Base-by-base conservation (phyloP, 2,888 invertebrate genomes). In the Diogma glabrata region DNA sequence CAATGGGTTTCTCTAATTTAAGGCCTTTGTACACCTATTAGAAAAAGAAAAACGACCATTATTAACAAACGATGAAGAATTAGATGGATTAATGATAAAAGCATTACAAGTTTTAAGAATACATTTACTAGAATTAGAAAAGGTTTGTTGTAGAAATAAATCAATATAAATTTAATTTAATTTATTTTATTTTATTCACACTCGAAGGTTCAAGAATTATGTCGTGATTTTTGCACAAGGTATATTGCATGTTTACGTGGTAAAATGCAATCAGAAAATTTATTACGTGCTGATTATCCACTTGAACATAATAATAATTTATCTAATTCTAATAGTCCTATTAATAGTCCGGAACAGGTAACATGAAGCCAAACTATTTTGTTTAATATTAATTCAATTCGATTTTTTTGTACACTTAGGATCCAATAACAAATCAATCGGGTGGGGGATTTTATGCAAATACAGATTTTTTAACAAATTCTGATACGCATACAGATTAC, bases 211-310 rank as follows among this genome's bases (percentile, higher is more conserved):
- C 91, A 92, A 70, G 93, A 94, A 69, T 67, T 94, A 61, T 94
- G 93, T 72, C 87, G 91, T 61, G 93, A 94, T 73, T 94, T 94
- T 74, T 93, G 93, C 74, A 87, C 86, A 57, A 78, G 93, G 50
- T 94, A 94, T 73, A 93, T 87, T 59, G 86, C 88, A 46, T 91
- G 91, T 65, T 74, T 93, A 58, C 91, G 91, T 67, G 85, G 87
- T 56, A 84, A 90, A 70, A 89, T 89, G 88, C 88, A 89, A 70
- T 88, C 87, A 64, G 89, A 89, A 64, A 89, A 89, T 67, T 70
- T 90, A 49, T 72, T 89, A 47, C 73, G 88, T 60, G 86, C 86
- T 51, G 88, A 88, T 67, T 88, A 88, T 66, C 56, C 63, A 14
- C 56, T 64, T 52, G 64, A 71, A 59, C 70, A 69, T 59, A 73